phyloP scores from a whole-genome alignment of 2,113 vertebrate species.

The Lagenorhynchus albirostris region DNA sequence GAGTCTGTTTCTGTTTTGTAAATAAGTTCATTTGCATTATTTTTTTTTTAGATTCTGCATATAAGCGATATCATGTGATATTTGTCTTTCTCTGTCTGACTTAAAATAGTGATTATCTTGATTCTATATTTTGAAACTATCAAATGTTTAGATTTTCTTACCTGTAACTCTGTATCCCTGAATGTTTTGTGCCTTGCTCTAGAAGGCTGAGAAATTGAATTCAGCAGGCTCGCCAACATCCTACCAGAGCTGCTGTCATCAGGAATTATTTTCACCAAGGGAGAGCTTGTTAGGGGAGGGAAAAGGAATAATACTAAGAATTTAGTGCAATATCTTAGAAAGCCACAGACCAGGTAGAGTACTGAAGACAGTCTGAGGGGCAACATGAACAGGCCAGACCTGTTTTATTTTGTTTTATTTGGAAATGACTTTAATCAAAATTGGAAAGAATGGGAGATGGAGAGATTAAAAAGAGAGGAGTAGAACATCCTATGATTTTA shows the following conservation, averaged over 20 bases:
- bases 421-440: constrained; percentile 26
- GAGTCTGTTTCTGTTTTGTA: not conserved
- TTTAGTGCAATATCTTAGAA: constrained; percentile 14
- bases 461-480: not conserved
- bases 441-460: not conserved
- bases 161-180: not conserved
- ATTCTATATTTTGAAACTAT: not conserved
- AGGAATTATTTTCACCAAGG: constrained; percentile 40
- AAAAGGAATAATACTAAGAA: not conserved
- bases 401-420: not conserved
- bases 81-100: not conserved
- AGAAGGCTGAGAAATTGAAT: constrained; percentile 28
- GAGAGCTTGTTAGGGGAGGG: not conserved
- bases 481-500: not conserved
- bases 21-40: not conserved
- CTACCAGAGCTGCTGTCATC: not conserved
- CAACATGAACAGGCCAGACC: not conserved
- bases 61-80: not conserved
- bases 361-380: not conserved
- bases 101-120: not conserved
- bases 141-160: not conserved
- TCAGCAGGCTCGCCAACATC: not conserved
- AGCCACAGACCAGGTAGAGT: not conserved
- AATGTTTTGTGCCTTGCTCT: constrained; percentile 39
- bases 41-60: not conserved